phyloP scores from a whole-genome alignment of 2,888 invertebrate genomes.

The Lepeophtheirus nordmannii region DNA sequence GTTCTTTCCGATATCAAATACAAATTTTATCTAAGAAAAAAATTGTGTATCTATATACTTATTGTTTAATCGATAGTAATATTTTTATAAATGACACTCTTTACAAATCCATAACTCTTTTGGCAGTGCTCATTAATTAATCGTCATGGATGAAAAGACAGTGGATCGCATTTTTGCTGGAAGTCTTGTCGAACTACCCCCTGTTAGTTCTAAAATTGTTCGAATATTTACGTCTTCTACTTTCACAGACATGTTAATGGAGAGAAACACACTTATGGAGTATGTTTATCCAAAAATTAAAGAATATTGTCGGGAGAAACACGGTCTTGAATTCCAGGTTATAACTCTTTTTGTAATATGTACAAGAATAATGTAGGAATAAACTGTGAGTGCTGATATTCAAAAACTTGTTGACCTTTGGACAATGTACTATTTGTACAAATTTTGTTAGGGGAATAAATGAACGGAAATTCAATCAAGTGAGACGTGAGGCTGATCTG shows the following conservation, averaged over 20 bases:
- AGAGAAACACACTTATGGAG: conserved; percentile 90
- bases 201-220: conserved; percentile 93
- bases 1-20: too few relatives aligned
- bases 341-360: conserved; percentile 25
- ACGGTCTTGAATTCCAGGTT: conserved; percentile 95
- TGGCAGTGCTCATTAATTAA: not conserved
- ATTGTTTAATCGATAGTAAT: too few relatives aligned
- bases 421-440: too few relatives aligned
- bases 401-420: too few relatives aligned
- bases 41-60: too few relatives aligned
- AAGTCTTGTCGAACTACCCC: conserved; percentile 68
- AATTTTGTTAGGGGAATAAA: too few relatives aligned
- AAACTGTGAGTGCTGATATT: too few relatives aligned
- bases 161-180: conserved; percentile 80
- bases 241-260: conserved; percentile 97
- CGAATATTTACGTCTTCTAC: conserved; percentile 96
- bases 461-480: too few relatives aligned
- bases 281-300: conserved; percentile 93
- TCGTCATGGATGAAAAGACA: conserved; percentile 67
- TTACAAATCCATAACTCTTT: too few relatives aligned
- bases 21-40: too few relatives aligned
- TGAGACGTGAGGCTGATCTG: too few relatives aligned
- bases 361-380: conserved; percentile 28
- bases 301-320: conserved; percentile 89
- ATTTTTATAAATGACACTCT: too few relatives aligned